Conservation (phyloP, 2,888 invertebrate genomes). For the Sabatieria punctata region DNA sequence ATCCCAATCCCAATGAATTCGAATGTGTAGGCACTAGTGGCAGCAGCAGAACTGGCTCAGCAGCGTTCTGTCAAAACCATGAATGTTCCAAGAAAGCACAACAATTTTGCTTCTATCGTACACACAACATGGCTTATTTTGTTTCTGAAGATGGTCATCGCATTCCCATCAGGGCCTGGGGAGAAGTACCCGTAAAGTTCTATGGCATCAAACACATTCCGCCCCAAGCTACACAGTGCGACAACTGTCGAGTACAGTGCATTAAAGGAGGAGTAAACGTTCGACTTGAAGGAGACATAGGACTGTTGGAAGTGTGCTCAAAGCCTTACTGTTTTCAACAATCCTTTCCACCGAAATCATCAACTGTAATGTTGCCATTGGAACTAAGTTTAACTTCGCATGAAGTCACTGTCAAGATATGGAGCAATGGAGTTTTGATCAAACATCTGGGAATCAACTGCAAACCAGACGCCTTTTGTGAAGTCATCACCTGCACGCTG, state of each 20-base stretch:
- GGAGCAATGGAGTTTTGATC: not conserved
- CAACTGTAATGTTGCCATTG: not conserved
- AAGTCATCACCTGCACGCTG: not conserved
- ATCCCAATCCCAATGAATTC: not conserved
- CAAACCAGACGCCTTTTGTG: constrained; percentile 4
- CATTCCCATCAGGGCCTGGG: constrained; percentile 1
- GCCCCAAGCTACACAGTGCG: not conserved
- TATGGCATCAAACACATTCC: not conserved
- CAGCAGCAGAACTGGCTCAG: not conserved
- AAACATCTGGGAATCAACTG: not conserved
- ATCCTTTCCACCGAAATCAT: not conserved
- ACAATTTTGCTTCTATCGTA: not conserved
- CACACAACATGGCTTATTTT: not conserved
- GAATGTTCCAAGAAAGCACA: not conserved
- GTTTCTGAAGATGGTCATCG: not conserved
- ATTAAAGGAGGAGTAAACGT: not conserved
- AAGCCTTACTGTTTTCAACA: not conserved
- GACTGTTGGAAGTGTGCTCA: not conserved
- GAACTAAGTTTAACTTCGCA: not conserved
- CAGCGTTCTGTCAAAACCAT: not conserved
- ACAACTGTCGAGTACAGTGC: not conserved
- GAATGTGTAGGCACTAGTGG: not conserved
- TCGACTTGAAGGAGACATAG: not conserved
- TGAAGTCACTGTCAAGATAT: not conserved
- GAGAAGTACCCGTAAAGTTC: not conserved